phyloP scores from a whole-genome alignment of 2,888 invertebrate genomes.

The Dryobotodes eremita region DNA sequence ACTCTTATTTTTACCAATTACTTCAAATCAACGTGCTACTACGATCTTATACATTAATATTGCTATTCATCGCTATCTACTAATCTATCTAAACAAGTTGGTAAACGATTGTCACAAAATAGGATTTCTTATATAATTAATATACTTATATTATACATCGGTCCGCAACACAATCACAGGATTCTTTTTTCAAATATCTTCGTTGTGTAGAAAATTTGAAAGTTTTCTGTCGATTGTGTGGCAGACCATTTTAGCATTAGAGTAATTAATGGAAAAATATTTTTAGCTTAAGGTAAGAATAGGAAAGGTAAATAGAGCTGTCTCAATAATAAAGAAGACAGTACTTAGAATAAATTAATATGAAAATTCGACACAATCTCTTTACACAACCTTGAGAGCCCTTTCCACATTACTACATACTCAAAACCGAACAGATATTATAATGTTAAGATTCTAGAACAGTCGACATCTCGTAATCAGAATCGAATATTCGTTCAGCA shows the following conservation, averaged over 20 bases:
- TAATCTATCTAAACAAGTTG: conserved; percentile 69
- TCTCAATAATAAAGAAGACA: conserved; percentile 49
- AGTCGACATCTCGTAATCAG: background rate
- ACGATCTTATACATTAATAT: conserved; percentile 74
- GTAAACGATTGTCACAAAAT: conserved; percentile 83
- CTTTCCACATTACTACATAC: conserved; percentile 37
- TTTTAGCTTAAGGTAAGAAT: conserved; percentile 63
- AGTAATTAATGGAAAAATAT: conserved; percentile 59
- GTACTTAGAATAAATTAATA: conserved; percentile 59
- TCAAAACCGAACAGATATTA: background rate
- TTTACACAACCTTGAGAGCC: conserved; percentile 66
- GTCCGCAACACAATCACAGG: conserved; percentile 64
- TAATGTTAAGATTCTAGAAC: background rate
- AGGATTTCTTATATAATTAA: conserved; percentile 75
- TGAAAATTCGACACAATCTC: conserved; percentile 55
- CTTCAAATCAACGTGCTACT: conserved; percentile 48
- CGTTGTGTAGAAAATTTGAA: background rate
- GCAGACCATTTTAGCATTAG: conserved; percentile 46
- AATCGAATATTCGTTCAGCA: too few relatives aligned
- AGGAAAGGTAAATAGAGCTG: conserved; percentile 59
- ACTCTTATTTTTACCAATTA: background rate
- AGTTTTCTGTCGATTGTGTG: conserved; percentile 25
- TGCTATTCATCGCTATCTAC: conserved; percentile 73
- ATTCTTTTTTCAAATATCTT: conserved; percentile 27
- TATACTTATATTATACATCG: conserved; percentile 66